These are phyloP conservation scores for Drosophila novamexicana DNA, from an alignment of 1,140 invertebrate species.

Conservation along the genomic window DNA sequence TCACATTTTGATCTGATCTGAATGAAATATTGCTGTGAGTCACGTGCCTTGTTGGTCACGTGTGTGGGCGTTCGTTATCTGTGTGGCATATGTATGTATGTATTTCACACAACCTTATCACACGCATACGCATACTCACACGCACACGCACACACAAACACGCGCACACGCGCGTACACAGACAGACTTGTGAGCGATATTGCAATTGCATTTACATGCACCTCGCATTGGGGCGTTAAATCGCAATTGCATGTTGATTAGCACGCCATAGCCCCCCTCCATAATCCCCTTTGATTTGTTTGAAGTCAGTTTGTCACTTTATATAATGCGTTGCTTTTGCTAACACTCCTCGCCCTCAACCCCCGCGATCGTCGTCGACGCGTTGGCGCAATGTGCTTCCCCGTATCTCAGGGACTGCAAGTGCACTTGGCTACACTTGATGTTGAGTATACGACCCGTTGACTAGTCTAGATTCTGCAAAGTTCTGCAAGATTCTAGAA, in stretches of 20 bases:
- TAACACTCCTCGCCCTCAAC: too few relatives aligned
- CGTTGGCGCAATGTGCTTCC: slow-evolving; percentile 42
- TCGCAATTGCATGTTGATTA: slow-evolving; percentile 74
- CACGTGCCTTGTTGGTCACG: slow-evolving; percentile 2
- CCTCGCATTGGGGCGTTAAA: slow-evolving; percentile 46
- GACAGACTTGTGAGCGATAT: neutral
- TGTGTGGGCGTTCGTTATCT: slow-evolving; percentile 2
- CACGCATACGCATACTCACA: too few relatives aligned
- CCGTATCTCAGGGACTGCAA: slow-evolving; percentile 31
- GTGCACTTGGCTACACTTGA: slow-evolving; percentile 7
- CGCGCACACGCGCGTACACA: neutral
- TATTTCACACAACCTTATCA: neutral
- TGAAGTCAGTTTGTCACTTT: slow-evolving; percentile 55
- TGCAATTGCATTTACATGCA: slow-evolving; percentile 55
- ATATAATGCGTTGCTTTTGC: slow-evolving; percentile 47
- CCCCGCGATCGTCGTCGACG: neutral
- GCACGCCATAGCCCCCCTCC: slow-evolving; percentile 21
- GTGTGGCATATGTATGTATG: neutral
- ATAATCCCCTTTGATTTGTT: slow-evolving; percentile 24
- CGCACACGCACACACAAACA: neutral
- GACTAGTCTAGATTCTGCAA: neutral
- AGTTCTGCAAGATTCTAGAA: neutral
- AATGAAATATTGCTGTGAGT: neutral
- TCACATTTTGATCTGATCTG: too few relatives aligned
- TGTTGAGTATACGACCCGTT: slow-evolving; percentile 12